Evolutionary conservation across 2,888 invertebrate species (phyloP), one percentile per base, ranked within the genome.

Genomic region (Ophion ventricosus): DNA sequence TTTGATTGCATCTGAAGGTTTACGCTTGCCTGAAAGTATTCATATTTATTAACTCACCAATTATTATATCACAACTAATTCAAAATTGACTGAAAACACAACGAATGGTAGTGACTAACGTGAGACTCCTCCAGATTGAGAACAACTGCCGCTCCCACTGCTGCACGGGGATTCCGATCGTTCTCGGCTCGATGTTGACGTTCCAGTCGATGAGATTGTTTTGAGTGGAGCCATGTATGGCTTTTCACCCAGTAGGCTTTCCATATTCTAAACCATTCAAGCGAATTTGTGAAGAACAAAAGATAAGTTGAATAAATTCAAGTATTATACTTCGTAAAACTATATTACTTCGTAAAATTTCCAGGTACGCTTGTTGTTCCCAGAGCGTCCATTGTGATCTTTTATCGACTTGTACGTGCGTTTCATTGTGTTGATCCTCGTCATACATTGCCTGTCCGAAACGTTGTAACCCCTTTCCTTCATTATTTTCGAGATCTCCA

Each of bases 351-450:
- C 69, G 35, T 70, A 80, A 73, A 54, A 83, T 72, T 56, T 75
- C 80, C 79, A 81, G 0, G 70, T 56, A n/a, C 57, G 66, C 11
- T 17, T 74, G 7, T 35, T 43, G 14, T 83, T 80, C 2, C 75
- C 83, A 2, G 80, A 83, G 67, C 35, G 75, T 2, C 59, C 25
- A 56, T 81, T 83, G 35, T 83, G 78, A 25, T 80, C 77, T 77
- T 80, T 80, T 17, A 73, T 70, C 7, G 40, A 11, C n/a, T 80
- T 83, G 57, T 83, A 85, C 4, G 78, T 81, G 3, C 35, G 64
- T 23, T 85, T 83, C 54, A 80, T 63, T 3, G 40, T 67, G n/a
- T 63, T 43, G 0, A 80, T 59, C 43, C 49, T 74, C 14, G 80
- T 70, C 35, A 49, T 29, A 54, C 83, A 85, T 63, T 80, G 76